Conservation (phyloP, 1,140 invertebrate species). For the Drosophila navojoa region DNA sequence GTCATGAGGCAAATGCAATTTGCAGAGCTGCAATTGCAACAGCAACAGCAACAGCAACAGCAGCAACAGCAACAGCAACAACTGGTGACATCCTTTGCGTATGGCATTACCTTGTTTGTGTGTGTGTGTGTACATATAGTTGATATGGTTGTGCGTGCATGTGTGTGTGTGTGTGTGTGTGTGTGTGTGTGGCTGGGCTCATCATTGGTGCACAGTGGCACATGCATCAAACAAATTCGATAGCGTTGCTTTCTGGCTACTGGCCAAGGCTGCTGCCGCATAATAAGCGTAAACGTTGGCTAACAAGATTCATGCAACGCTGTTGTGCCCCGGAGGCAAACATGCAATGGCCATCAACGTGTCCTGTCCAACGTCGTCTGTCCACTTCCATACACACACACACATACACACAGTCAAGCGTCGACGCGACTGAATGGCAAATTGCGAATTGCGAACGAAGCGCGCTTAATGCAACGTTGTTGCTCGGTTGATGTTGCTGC, state of each 20-base stretch:
- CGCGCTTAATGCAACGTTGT: slow-evolving; percentile 81
- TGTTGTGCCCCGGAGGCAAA: slow-evolving; percentile 78
- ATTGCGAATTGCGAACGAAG: slow-evolving; percentile 62
- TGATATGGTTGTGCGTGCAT: slow-evolving; percentile 31
- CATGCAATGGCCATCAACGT: slow-evolving; percentile 78
- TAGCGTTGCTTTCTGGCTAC: slow-evolving; percentile 64
- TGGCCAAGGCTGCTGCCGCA: slow-evolving; percentile 56
- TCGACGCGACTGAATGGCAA: slow-evolving; percentile 60
- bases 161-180: slow-evolving; percentile 24
- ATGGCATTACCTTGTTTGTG: slow-evolving; percentile 50
- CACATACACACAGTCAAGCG: slow-evolving; percentile 20
- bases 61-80: slow-evolving; percentile 22
- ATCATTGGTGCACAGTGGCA: slow-evolving; percentile 41
- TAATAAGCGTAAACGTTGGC: slow-evolving; percentile 82
- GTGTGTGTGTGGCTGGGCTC: slow-evolving; percentile 36
- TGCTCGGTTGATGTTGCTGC: slow-evolving; percentile 50
- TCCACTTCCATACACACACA: slow-evolving; percentile 29
- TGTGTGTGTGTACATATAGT: slow-evolving; percentile 14
- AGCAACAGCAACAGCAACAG: slow-evolving; percentile 22
- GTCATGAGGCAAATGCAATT: slow-evolving; percentile 79
- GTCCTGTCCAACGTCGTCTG: slow-evolving; percentile 31
- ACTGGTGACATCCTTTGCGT: slow-evolving; percentile 33
- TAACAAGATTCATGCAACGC: slow-evolving; percentile 81
- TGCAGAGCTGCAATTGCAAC: slow-evolving; percentile 41
- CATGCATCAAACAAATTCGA: slow-evolving; percentile 79